Conservation (phyloP, 2,888 invertebrate species). For the Oscheius myriophilus region DNA sequence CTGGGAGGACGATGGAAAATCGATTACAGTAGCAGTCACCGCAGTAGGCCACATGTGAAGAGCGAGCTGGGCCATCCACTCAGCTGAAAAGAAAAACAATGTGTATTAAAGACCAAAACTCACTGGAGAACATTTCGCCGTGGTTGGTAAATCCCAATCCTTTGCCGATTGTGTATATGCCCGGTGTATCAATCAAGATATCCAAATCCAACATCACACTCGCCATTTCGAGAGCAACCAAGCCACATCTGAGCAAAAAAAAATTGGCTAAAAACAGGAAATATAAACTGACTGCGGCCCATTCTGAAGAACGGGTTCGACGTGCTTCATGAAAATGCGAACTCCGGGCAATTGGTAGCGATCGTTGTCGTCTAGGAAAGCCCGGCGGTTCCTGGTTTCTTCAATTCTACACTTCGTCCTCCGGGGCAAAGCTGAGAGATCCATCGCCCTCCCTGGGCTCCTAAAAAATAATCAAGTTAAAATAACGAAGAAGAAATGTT, state of each 20-base stretch:
- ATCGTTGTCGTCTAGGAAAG: not conserved
- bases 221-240: slow-evolving; percentile 31
- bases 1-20: slow-evolving; percentile 34
- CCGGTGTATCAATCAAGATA: slow-evolving; percentile 72
- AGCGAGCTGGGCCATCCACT: slow-evolving; percentile 43
- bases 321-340: not conserved
- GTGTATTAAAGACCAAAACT: not conserved
- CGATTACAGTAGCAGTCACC: slow-evolving; percentile 21
- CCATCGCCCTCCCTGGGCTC: not conserved
- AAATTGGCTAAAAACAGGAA: not conserved
- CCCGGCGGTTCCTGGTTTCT: not conserved
- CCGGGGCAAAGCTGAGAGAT: slow-evolving; percentile 10
- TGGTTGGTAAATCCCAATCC: slow-evolving; percentile 80
- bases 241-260: slow-evolving; percentile 23
- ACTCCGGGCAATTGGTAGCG: slow-evolving; percentile 18
- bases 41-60: slow-evolving; percentile 29
- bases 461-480: not conserved
- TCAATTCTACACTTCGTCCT: not conserved
- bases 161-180: slow-evolving; percentile 77
- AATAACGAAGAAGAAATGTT: too few relatives aligned
- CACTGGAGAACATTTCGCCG: slow-evolving; percentile 81
- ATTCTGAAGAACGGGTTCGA: slow-evolving; percentile 6
- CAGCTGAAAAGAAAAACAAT: slow-evolving; percentile 37
- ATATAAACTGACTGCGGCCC: slow-evolving; percentile 21
- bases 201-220: not conserved